Percentiles rank a stretch among this genome's conserved stretches.
These are phyloP conservation scores for Aproaerema taeniolella DNA, from an alignment of 2,888 invertebrate species.

Conservation along the genomic window DNA sequence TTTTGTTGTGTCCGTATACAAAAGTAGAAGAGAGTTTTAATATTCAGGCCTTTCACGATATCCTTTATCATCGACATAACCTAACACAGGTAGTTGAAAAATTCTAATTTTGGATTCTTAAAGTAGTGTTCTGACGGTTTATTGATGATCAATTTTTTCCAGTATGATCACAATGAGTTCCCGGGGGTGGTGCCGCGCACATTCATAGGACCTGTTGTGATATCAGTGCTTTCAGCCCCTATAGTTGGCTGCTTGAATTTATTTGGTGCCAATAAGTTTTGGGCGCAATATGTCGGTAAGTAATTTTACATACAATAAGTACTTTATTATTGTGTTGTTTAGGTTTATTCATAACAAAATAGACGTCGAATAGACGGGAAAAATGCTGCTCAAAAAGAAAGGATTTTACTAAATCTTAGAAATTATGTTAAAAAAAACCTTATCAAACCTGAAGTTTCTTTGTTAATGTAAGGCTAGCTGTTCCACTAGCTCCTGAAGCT, in stretches of 20 bases:
- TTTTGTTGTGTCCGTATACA: constrained; percentile 94
- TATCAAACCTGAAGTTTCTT: too few species aligned
- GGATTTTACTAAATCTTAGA: too few species aligned
- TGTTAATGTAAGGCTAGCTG: too few species aligned
- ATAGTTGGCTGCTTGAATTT: constrained; percentile 81
- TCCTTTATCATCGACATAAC: constrained; percentile 92
- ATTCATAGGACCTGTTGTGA: constrained; percentile 92
- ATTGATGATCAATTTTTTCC: constrained; percentile 36
- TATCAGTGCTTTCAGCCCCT: constrained; percentile 88
- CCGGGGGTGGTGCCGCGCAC: constrained; percentile 98
- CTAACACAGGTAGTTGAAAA: constrained; percentile 83
- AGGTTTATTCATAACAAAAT: too few species aligned
- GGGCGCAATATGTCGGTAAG: constrained; percentile 92
- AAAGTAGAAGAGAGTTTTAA: constrained; percentile 99
- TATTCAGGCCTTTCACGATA: constrained; percentile 98
- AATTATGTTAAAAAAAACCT: too few species aligned
- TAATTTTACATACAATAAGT: constrained; percentile 18
- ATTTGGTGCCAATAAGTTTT: constrained; percentile 87
- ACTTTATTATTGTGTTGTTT: too few species aligned
- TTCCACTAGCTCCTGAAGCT: too few species aligned
- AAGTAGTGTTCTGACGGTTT: constrained; percentile 31
- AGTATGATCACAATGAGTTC: constrained; percentile 99
- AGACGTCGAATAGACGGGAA: too few species aligned
- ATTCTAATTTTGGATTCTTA: constrained; percentile 69
- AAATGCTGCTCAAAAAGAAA: too few species aligned